These are phyloP conservation scores for Drosophila emarginata DNA, from an alignment of 2,888 invertebrate genomes.

Conservation along the genomic window DNA sequence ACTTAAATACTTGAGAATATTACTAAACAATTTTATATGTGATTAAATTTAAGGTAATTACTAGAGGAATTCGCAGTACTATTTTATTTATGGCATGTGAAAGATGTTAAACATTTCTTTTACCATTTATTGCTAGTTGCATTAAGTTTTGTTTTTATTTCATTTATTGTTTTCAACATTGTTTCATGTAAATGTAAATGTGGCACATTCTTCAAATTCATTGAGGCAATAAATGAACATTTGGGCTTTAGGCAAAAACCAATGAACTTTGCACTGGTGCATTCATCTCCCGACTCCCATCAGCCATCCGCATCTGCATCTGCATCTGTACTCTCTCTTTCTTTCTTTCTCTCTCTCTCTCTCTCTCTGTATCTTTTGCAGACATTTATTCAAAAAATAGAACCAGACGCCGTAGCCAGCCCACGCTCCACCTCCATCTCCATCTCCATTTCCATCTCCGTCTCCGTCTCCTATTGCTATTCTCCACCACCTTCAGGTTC, in stretches of 20 bases:
- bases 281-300: slow-evolving; percentile 37
- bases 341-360: no score
- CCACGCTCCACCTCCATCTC: slow-evolving; percentile 43
- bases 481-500: neutral
- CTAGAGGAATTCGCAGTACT: no score
- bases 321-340: slow-evolving; percentile 38
- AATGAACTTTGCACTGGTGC: slow-evolving; percentile 61
- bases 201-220: slow-evolving; percentile 16
- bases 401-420: slow-evolving; percentile 32
- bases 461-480: neutral
- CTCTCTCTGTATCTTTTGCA: slow-evolving; percentile 30
- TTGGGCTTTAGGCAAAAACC: slow-evolving; percentile 20
- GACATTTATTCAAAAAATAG: slow-evolving; percentile 64
- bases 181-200: neutral
- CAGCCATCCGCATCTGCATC: slow-evolving; percentile 42
- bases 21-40: no score
- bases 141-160: no score
- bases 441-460: neutral
- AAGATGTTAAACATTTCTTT: no score
- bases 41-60: no score
- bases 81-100: no score
- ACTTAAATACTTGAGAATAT: no score
- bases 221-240: slow-evolving; percentile 35
- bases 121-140: no score
- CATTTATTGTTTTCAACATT: neutral